These are phyloP conservation scores for Charina bottae DNA, from an alignment of 2,113 vertebrate genomes.

Conservation along the genomic window DNA sequence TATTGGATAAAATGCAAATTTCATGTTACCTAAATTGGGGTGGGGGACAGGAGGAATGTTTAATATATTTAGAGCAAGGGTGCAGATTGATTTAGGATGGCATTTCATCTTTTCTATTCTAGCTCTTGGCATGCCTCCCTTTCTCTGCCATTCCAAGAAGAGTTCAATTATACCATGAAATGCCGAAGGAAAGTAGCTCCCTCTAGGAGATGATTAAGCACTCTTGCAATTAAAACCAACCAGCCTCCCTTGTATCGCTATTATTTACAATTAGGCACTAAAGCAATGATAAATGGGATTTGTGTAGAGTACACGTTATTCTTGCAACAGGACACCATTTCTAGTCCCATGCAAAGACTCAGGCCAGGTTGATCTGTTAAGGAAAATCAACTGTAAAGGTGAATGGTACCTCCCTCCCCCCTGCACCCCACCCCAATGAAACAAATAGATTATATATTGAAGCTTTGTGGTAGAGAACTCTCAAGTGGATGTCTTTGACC, in stretches of 20 bases:
- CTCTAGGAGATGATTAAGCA: slow-evolving; percentile 63
- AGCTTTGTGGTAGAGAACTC: neutral
- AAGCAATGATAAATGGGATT: slow-evolving; percentile 47
- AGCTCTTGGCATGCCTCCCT: slow-evolving; percentile 58
- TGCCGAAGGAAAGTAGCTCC: slow-evolving; percentile 49
- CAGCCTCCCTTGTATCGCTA: slow-evolving; percentile 53
- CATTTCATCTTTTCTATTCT: slow-evolving; percentile 61
- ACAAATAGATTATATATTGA: neutral
- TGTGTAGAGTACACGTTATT: slow-evolving; percentile 24
- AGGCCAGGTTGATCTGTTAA: slow-evolving; percentile 2
- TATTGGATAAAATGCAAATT: slow-evolving; percentile 28
- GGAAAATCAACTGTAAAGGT: neutral
- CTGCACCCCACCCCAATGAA: too few species aligned
- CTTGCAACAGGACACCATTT: slow-evolving; percentile 41
- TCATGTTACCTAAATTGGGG: slow-evolving; percentile 37
- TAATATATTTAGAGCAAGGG: slow-evolving; percentile 39
- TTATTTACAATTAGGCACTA: slow-evolving; percentile 57
- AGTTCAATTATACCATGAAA: slow-evolving; percentile 63
- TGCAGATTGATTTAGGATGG: slow-evolving; percentile 56
- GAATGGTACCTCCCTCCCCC: too few species aligned
- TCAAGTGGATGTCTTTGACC: neutral
- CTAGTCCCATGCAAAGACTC: slow-evolving; percentile 33
- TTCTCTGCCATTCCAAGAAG: slow-evolving; percentile 61
- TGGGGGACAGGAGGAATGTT: slow-evolving; percentile 8
- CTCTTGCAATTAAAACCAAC: slow-evolving; percentile 63